Evolutionary conservation across 2,797 vertebrate genomes (phyloP), one percentile per base, ranked within the genome.

Genomic region (Melanotaenia boesemani): DNA sequence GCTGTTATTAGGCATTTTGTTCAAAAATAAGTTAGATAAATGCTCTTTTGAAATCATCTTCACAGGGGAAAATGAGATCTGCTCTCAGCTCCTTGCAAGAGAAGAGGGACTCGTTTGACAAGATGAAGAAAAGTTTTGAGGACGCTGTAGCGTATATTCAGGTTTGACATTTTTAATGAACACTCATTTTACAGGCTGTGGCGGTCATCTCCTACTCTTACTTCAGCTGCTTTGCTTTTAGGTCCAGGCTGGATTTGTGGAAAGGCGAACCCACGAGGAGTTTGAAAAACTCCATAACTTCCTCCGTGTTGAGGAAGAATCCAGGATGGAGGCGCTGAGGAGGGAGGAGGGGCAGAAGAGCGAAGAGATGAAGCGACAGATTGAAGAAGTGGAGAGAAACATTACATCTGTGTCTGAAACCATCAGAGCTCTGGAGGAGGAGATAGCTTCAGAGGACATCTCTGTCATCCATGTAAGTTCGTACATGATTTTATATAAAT

Each of bases 221-320:
- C 54, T 72, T 11, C 74, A 1, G 8, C 15, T 11, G 0, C 10
- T 2, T 59, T 65, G 6, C 36, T 63, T 72, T 34, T 73, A 95
- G 94, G 68, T 72, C 72, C 93, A 95, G 76, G 88, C 88, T 36
- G 84, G 18, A 2, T 92, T 82, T 3, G 93, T 94, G 65, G 90
- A 90, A 62, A 79, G 63, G 3, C 71, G 77, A 26, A 93, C 87
- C 10, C 90, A 66, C 0, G 87, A 92, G 50, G 93, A 94, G 84
- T 95, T 94, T 9, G 88, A 91, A 44, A 88, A 84, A 37, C 90
- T 95, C 20, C 91, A 70, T 71, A n/a, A 46, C 11, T 93, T 95
- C 81, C 91, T 95, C 0, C 64, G 15, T 0, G 85, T 44, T 0
- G 90, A 93, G 63, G 93, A 94, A 48, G 86, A 83, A 0, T 80